phyloP scores from a whole-genome alignment of 2,113 vertebrate genomes.

The Chauna torquata region DNA sequence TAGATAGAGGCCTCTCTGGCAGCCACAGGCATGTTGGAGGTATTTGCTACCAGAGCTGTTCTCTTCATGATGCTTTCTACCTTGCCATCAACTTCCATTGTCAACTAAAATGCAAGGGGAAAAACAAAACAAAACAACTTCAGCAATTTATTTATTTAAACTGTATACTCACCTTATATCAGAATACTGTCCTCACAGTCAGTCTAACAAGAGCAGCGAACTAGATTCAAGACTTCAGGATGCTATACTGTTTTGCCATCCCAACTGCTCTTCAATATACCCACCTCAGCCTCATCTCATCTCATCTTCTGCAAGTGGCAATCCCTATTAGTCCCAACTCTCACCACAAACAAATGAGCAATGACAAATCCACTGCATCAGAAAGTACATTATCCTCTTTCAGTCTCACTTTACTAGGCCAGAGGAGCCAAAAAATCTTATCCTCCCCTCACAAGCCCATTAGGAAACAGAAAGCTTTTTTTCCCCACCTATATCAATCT shows the following conservation, averaged over 20 bases:
- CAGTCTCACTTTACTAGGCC: not conserved
- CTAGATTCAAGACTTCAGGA: not conserved
- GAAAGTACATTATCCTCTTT: not conserved
- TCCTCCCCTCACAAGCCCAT: not conserved
- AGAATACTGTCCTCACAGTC: not conserved
- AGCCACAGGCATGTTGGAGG: conserved; percentile 98
- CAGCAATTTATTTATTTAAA: not conserved
- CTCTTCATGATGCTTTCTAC: conserved; percentile 98
- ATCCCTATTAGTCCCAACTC: not conserved
- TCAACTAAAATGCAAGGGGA: conserved; percentile 81
- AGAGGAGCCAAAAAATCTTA: not conserved
- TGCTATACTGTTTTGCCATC: not conserved
- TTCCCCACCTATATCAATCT: not conserved
- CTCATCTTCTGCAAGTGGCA: not conserved
- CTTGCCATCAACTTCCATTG: conserved; percentile 97
- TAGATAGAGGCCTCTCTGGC: conserved; percentile 98
- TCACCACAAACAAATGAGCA: not conserved
- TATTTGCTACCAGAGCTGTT: conserved; percentile 96
- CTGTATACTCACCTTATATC: not conserved
- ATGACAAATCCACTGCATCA: not conserved
- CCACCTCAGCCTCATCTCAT: not conserved
- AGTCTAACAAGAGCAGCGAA: not conserved
- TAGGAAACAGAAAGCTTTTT: not conserved
- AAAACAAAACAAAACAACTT: not conserved
- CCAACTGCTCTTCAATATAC: not conserved